phyloP scores from a whole-genome alignment of 2,888 invertebrate genomes.

The Nematopogon swammerdamellus region DNA sequence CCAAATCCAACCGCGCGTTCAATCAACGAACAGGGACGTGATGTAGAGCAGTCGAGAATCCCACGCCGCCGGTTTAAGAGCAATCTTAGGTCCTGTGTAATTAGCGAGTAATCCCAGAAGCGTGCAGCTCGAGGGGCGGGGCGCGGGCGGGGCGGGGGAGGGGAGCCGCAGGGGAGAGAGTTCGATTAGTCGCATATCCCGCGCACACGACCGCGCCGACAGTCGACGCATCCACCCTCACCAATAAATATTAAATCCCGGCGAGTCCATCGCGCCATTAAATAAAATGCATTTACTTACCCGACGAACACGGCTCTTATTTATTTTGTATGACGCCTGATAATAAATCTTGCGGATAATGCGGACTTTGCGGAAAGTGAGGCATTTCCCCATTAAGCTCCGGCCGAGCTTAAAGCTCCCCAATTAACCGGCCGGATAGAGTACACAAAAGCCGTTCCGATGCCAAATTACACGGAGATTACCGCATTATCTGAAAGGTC shows the following conservation, averaged over 20 bases:
- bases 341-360: not conserved
- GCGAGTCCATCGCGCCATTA: conserved; percentile 26
- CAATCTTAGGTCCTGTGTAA: not conserved
- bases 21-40: not conserved
- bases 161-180: conserved; percentile 11
- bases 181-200: conserved; percentile 37
- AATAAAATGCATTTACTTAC: conserved; percentile 14
- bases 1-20: too few relatives aligned
- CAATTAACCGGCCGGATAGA: too few relatives aligned
- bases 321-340: not conserved
- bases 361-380: not conserved
- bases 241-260: conserved; percentile 41
- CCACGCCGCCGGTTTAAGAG: not conserved
- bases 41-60: not conserved
- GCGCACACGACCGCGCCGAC: conserved; percentile 22
- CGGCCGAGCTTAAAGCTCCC: not conserved
- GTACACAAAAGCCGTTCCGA: too few relatives aligned
- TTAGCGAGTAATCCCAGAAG: not conserved
- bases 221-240: conserved; percentile 14
- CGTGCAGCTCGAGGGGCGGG: not conserved
- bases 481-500: too few relatives aligned
- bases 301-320: not conserved
- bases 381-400: not conserved
- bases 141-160: not conserved
- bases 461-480: too few relatives aligned